Evolutionary conservation across 37 sponge, comb jelly and placozoan genomes (phyloP), one percentile per base, ranked within the genome.

Genomic region (Chondrilla cf. caribensis): DNA sequence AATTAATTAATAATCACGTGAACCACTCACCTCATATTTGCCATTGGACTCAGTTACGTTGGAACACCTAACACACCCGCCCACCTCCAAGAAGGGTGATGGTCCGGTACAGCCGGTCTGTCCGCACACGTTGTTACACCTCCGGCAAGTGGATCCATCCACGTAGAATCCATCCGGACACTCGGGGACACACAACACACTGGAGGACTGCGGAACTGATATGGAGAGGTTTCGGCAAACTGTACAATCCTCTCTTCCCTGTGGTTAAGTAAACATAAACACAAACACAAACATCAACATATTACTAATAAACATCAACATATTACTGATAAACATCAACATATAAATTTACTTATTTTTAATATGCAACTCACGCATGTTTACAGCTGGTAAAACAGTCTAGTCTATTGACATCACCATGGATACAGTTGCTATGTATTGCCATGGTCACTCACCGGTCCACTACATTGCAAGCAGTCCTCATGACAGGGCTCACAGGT

Each of bases 31-130:
- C 28, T 42, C 42, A 4, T 43, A 28, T 3, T 38, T 2, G 2
- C 22, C 26, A 9, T 71, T 71, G 7, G 26, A 28, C 42, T 82
- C 72, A 0, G 42, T 39, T 22, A 90, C 82, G 25, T 38, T 47
- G 42, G 18, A 33, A 44, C 90, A 93, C 31, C 75, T 77, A 37
- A 83, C 58, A 75, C 90, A 89, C 26, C 89, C 90, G 17, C 62
- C 78, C 33, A 58, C 44, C 76, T 84, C 79, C 73, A 84, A 29
- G 32, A 86, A 78, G 29, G 80, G 78, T 8, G 70, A 38, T 2
- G 94, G 90, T 7, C 94, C 94, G 21, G 83, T 80, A 89, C 94
- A 93, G 14, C 90, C 94, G 26, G 59, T 47, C 58, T 22, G 55
- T 28, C n/a, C 40, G 70, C 94, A 93, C 33, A 51, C 58, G 21